These are phyloP conservation scores for Zapus hudsonius DNA, from an alignment of 2,113 vertebrate genomes.

Conservation along the genomic window DNA sequence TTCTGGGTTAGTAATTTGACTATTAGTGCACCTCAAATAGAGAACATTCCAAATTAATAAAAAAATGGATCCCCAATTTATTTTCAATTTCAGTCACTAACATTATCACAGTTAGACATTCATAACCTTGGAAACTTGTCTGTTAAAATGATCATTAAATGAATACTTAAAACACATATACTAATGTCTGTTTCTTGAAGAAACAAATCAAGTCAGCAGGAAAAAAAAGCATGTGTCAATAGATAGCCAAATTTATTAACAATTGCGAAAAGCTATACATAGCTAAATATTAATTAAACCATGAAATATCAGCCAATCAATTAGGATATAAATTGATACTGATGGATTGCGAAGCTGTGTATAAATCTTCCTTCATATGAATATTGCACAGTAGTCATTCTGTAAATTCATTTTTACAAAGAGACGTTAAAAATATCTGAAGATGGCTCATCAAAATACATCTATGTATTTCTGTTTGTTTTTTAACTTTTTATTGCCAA, in stretches of 20 bases:
- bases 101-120: not conserved
- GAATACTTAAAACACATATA: no score
- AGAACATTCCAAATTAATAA: not conserved
- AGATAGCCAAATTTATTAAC: not conserved
- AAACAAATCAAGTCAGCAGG: no score
- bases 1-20: not conserved
- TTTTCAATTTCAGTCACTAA: not conserved
- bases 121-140: not conserved
- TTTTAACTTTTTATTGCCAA: no score
- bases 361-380: not conserved
- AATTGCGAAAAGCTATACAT: not conserved
- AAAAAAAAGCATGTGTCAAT: not conserved
- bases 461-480: no score
- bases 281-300: not conserved
- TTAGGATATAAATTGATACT: not conserved
- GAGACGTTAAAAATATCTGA: not conserved
- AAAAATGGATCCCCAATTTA: not conserved
- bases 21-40: not conserved
- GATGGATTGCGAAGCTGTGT: not conserved
- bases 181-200: no score
- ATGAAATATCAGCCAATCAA: not conserved
- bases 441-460: not conserved
- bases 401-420: not conserved
- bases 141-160: not conserved
- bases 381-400: not conserved